Base-by-base conservation (phyloP, 2,888 invertebrate species). In the Nebria brevicollis region DNA sequence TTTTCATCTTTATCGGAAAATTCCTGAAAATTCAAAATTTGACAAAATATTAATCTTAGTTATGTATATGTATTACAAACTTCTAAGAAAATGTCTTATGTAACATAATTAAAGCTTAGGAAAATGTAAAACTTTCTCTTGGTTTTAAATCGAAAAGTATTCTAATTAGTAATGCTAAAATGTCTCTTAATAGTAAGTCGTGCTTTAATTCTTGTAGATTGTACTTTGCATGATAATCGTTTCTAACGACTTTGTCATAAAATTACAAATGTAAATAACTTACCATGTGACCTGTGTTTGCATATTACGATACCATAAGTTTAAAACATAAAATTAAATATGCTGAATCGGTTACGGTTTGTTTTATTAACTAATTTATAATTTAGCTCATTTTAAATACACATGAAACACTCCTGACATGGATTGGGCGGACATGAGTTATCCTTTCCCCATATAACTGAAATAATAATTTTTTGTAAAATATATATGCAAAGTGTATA, bases 221-320 rank as follows among this genome's bases (percentile, higher is more conserved):
- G 25, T 75, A 75, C 75, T 80, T 80, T 80, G 80, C 80, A 80
- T 80, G 80, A 80, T 80, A 80, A 80, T 80, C 80, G 80, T 54
- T 75, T 10, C 25, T 70, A 80, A 80, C 72, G 80, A 80, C 80
- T 80, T 80, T 80, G 80, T 80, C 80, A 75, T 80, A 75, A 80
- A 80, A 80, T 80, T 80, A 75, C 80, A 80, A 80, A 80, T 80
- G 80, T 80, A 75, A 80, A 80, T 80, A 75, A 75, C 72, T 26
- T 41, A 11, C 64, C 75, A 70, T 72, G 70, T 70, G 80, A 70
- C 65, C 75, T 11, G 26, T n/a, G 41, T 70, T 70, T 80, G 75
- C 70, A 64, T 75, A 70, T 64, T 65, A 72, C 65, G 26, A 25
- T 25, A 65, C 66, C 66, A 66, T 25, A 25, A 11, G 26, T 26